A percentile compares a stretch with the other conserved stretches of the same genome.
phyloP scores from a whole-genome alignment of 64 coral and sea anemone genomes.

The Orbicella faveolata region DNA sequence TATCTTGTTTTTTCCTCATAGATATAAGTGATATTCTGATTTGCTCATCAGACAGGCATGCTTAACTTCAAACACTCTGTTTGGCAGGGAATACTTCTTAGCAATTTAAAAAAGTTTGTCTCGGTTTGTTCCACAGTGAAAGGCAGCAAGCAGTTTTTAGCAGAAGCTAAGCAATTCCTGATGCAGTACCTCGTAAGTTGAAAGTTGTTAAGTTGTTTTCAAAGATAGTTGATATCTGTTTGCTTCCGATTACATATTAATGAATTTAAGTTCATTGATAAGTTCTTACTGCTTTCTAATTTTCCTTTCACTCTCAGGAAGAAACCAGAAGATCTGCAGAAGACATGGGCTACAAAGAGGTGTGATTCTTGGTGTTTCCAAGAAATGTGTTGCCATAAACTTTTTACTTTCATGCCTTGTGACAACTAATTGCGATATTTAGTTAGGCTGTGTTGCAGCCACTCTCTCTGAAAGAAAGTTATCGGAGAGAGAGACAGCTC shows the following conservation, averaged over 20 bases:
- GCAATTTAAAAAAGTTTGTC: background rate
- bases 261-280: background rate
- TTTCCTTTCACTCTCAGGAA: conserved; percentile 30
- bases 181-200: conserved; percentile 78
- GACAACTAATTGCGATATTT: no score
- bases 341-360: conserved; percentile 65
- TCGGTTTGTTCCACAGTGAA: conserved; percentile 45
- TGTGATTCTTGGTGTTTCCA: background rate
- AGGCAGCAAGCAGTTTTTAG: conserved; percentile 85
- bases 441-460: no score
- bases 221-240: background rate
- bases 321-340: conserved; percentile 50
- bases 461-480: no score
- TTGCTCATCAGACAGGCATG: no score
- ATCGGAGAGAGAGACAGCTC: no score
- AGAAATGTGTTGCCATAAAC: no score
- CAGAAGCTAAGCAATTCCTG: conserved; percentile 73
- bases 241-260: no score
- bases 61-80: no score
- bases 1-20: no score
- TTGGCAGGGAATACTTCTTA: background rate
- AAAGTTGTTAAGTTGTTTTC: no score
- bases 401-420: background rate
- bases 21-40: no score
- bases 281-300: background rate